phyloP scores from a whole-genome alignment of 2,888 invertebrate species.

The Lasioglossum pauxillum region DNA sequence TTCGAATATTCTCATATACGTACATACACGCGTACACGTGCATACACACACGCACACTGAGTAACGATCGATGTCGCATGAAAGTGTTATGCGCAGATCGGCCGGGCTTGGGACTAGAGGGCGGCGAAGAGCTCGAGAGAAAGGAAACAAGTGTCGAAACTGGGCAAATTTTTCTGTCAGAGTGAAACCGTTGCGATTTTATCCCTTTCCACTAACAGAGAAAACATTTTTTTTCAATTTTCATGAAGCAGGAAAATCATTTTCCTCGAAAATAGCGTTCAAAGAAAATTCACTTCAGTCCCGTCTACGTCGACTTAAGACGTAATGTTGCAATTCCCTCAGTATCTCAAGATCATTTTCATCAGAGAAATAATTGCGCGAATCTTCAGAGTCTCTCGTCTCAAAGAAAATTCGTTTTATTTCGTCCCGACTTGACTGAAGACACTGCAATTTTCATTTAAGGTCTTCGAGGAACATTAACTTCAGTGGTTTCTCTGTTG shows the following conservation, averaged over 20 bases:
- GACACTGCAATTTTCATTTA: background rate
- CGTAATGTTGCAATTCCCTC: background rate
- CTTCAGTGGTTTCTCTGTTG: background rate
- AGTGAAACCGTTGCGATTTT: background rate
- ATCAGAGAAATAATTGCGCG: background rate
- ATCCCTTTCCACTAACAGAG: background rate
- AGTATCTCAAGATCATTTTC: background rate
- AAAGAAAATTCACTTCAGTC: background rate
- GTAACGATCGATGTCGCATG: constrained; percentile 71
- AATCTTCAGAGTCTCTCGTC: background rate
- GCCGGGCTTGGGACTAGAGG: constrained; percentile 63
- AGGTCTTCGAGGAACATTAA: background rate
- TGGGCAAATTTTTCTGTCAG: background rate
- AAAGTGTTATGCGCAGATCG: constrained; percentile 71
- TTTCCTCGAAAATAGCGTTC: background rate
- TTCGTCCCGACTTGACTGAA: background rate
- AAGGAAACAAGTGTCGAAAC: constrained; percentile 29
- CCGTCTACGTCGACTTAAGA: background rate
- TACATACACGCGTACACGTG: background rate
- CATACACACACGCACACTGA: constrained; percentile 39
- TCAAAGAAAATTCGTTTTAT: background rate
- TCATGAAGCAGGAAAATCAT: background rate
- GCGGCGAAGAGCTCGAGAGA: constrained; percentile 44
- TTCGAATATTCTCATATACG: constrained; percentile 43
- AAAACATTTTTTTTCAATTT: background rate